Evolutionary conservation across 2,797 vertebrate genomes (phyloP).

Genomic region (Coregonus ussuriensis): DNA sequence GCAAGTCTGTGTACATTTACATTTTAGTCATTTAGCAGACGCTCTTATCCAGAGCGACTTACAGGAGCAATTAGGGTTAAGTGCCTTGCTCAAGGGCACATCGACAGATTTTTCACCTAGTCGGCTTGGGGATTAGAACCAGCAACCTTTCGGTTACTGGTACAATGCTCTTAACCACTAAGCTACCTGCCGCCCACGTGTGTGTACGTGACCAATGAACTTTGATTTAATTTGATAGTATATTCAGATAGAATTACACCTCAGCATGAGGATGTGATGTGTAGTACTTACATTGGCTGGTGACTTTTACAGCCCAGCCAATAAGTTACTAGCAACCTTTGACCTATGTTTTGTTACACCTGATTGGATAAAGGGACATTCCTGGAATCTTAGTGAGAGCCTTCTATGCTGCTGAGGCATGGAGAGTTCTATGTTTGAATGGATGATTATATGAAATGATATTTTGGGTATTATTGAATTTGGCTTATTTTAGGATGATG

Average conservation of each 20-base stretch:
- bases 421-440: not conserved
- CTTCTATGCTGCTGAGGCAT: not conserved
- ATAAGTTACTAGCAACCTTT: slow-evolving; percentile 39
- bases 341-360: not conserved
- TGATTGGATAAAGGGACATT: not conserved
- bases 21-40: no score
- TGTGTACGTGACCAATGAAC: no score
- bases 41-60: no score
- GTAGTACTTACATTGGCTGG: not conserved
- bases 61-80: no score
- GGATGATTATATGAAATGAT: not conserved
- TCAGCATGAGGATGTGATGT: not conserved
- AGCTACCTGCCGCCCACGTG: no score
- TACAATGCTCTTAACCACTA: no score
- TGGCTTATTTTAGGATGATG: not conserved
- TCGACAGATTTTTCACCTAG: no score
- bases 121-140: no score
- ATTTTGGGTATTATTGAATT: not conserved
- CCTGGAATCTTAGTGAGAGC: not conserved
- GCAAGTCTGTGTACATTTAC: no score
- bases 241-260: not conserved
- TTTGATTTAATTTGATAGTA: no score
- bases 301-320: slow-evolving; percentile 34
- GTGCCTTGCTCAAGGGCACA: no score
- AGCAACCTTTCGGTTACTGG: no score